phyloP scores from a whole-genome alignment of 2,888 invertebrate species.

The Pollenia griseotomentosa region DNA sequence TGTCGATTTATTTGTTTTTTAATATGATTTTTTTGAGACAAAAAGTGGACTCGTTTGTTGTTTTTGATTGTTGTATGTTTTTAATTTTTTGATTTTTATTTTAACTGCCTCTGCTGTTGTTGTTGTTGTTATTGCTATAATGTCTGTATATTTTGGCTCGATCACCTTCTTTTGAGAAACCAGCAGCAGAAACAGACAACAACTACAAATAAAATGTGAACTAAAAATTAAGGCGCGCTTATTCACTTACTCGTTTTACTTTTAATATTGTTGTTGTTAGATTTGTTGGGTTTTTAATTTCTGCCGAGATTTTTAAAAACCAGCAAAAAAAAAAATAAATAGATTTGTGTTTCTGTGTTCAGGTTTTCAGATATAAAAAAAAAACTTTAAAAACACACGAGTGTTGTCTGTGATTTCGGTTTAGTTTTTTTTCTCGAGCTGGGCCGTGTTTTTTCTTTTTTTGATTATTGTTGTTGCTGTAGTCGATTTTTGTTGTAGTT shows the following conservation, averaged over 20 bases:
- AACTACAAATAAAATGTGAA: constrained; percentile 27
- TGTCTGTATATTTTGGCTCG: constrained; percentile 57
- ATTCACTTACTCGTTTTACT: background rate
- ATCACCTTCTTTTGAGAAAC: constrained; percentile 71
- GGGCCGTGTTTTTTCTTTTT: constrained; percentile 37
- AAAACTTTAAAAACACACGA: constrained; percentile 24
- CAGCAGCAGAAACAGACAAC: constrained; percentile 24
- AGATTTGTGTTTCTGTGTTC: constrained; percentile 11
- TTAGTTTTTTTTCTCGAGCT: background rate
- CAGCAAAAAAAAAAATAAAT: background rate
- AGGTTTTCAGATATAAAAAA: background rate
- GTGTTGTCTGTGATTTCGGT: background rate
- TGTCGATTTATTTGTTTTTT: constrained; percentile 23
- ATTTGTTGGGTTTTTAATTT: constrained; percentile 35
- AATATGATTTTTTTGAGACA: constrained; percentile 42
- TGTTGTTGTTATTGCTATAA: constrained; percentile 29
- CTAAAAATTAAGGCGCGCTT: constrained; percentile 69
- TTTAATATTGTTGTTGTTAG: constrained; percentile 58
- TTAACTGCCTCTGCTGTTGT: constrained; percentile 27
- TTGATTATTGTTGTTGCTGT: constrained; percentile 3
- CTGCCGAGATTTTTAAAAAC: constrained; percentile 13
- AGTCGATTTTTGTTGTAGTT: background rate
- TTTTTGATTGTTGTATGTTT: constrained; percentile 2
- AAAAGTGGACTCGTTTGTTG: constrained; percentile 49
- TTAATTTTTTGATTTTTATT: constrained; percentile 2